Conservation (phyloP, 2,797 vertebrate species). For the Enteromius afrohamiltoni region DNA sequence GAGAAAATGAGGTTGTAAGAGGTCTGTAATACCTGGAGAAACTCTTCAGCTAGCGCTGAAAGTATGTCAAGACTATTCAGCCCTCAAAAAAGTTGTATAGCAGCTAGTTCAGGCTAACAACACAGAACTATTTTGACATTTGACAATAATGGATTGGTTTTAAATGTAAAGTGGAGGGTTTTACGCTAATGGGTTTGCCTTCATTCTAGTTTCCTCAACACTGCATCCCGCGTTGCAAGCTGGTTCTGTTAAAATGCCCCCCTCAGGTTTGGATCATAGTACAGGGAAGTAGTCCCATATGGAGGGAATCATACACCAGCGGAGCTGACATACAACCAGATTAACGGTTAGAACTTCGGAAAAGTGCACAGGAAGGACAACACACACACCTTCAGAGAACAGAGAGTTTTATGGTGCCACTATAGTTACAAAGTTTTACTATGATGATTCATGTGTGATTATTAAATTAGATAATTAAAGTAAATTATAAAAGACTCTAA, state of each 20-base stretch:
- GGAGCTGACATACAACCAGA: conserved; percentile 32
- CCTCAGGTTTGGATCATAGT: conserved; percentile 48
- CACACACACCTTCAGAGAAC: conserved; percentile 17
- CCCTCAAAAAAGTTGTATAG: background rate
- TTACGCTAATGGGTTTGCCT: background rate
- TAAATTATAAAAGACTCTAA: background rate
- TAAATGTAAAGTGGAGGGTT: background rate
- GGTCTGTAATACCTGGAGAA: background rate
- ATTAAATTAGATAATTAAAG: background rate
- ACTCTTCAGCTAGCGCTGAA: background rate
- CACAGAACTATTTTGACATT: background rate
- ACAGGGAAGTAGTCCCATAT: conserved; percentile 41
- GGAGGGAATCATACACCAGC: conserved; percentile 42
- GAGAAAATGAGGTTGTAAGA: background rate
- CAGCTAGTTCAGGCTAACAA: background rate
- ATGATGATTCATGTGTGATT: background rate
- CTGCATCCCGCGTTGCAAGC: background rate
- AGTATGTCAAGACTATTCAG: background rate
- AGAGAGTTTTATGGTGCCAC: background rate
- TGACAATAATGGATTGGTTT: background rate
- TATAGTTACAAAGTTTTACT: background rate
- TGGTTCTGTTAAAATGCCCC: conserved; percentile 41
- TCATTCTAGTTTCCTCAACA: background rate
- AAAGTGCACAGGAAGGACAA: background rate
- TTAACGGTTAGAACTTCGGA: conserved; percentile 11